These are phyloP conservation scores for Eupithecia vulgata DNA, from an alignment of 2,888 invertebrate species.

Conservation along the genomic window DNA sequence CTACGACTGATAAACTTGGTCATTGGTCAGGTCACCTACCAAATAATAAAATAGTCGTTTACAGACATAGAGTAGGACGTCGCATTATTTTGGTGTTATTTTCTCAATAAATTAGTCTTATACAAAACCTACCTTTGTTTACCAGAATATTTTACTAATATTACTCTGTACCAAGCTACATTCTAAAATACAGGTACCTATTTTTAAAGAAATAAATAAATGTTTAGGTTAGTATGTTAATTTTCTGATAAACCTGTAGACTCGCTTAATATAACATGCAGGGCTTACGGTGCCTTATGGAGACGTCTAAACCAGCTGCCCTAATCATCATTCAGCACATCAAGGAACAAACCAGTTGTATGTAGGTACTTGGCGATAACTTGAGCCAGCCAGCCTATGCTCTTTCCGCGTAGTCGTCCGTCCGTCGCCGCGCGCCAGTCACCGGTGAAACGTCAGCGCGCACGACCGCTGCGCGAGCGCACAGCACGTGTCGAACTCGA, in stretches of 20 bases:
- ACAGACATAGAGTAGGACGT: too few species aligned
- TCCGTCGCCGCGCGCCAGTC: constrained; percentile 63
- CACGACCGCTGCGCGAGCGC: constrained; percentile 59
- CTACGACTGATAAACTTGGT: too few species aligned
- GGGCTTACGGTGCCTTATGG: constrained; percentile 29
- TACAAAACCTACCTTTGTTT: too few species aligned
- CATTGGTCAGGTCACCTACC: too few species aligned
- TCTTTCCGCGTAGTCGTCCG: constrained; percentile 32
- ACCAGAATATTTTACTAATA: too few species aligned
- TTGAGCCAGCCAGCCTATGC: constrained; percentile 52
- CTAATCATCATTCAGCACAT: constrained; percentile 60
- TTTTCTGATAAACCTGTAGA: not conserved
- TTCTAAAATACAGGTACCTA: not conserved
- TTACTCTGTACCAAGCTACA: too few species aligned
- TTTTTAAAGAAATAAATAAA: too few species aligned
- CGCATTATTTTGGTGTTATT: too few species aligned
- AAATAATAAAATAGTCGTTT: too few species aligned
- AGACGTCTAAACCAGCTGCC: constrained; percentile 38
- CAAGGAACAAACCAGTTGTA: constrained; percentile 71
- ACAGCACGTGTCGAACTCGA: constrained; percentile 48
- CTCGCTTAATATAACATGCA: not conserved
- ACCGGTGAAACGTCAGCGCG: constrained; percentile 61
- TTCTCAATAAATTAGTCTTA: too few species aligned
- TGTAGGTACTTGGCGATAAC: constrained; percentile 57
- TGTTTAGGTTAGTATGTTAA: too few species aligned